phyloP scores from a whole-genome alignment of 2,797 vertebrate genomes.

The Hypotaenidia philippensis region DNA sequence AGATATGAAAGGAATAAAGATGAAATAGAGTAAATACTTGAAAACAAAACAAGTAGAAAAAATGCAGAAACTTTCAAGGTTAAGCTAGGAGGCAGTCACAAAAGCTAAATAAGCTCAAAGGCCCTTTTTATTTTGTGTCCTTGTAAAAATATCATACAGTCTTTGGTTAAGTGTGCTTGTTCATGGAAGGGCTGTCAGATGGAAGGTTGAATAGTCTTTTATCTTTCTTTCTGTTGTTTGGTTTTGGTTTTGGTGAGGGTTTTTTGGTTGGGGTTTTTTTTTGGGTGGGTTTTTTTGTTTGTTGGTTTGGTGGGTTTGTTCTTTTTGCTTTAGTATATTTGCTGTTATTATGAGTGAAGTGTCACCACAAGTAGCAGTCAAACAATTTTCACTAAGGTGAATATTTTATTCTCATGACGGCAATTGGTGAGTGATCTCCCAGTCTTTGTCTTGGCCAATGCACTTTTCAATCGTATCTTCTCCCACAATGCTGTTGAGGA shows the following conservation, averaged over 20 bases:
- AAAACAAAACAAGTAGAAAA: conserved; percentile 68
- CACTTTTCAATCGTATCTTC: neutral
- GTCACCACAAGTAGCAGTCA: neutral
- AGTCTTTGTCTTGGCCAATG: neutral
- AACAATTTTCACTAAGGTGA: neutral
- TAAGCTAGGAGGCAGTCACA: conserved; percentile 55
- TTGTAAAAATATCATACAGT: neutral
- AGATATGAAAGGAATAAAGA: conserved; percentile 54
- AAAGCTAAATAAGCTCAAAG: conserved; percentile 61
- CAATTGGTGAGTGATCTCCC: neutral
- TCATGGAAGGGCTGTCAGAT: neutral
- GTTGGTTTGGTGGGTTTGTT: too few species aligned
- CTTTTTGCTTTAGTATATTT: neutral
- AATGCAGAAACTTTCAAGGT: conserved; percentile 62
- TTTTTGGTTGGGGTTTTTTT: too few species aligned
- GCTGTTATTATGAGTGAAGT: neutral
- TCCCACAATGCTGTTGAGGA: neutral
- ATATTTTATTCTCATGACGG: neutral
- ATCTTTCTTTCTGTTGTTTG: neutral
- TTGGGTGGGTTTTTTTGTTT: too few species aligned
- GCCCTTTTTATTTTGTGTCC: neutral
- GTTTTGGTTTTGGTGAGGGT: too few species aligned
- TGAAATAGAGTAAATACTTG: conserved; percentile 70
- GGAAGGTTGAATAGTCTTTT: neutral
- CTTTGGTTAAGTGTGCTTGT: neutral